A percentile compares a stretch with the other conserved stretches of the same genome.
Conservation (phyloP, 2,797 vertebrate genomes). For the Semotilus atromaculatus region DNA sequence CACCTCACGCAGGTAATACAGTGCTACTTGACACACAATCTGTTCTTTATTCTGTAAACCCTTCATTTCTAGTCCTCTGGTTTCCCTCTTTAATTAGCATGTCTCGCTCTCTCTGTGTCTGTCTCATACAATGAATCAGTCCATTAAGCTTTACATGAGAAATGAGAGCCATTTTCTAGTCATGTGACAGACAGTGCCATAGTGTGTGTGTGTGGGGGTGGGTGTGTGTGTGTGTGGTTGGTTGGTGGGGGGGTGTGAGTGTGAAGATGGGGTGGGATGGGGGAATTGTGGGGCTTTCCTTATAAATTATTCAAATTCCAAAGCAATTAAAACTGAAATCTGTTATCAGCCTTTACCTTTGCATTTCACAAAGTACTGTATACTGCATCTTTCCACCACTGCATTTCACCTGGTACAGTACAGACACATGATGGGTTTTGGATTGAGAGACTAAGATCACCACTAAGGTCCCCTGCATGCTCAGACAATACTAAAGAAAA, state of each 20-base stretch:
- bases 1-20: background rate
- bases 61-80: conserved; percentile 20
- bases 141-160: conserved; percentile 41
- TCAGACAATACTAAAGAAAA: background rate
- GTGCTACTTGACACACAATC: background rate
- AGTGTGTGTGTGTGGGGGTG: too few species aligned
- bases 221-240: too few species aligned
- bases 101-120: conserved; percentile 3
- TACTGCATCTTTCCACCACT: conserved; percentile 8
- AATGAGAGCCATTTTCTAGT: conserved; percentile 31
- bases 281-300: conserved; percentile 68
- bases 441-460: background rate
- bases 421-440: background rate
- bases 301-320: conserved; percentile 82
- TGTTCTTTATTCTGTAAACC: conserved; percentile 20
- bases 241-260: rapidly evolving
- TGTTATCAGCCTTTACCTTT: conserved; percentile 72
- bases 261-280: conserved; percentile 38
- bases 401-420: conserved; percentile 4
- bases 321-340: conserved; percentile 77
- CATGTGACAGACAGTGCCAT: conserved; percentile 22
- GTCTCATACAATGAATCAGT: conserved; percentile 23
- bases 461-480: background rate
- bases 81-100: conserved; percentile 38
- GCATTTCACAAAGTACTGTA: conserved; percentile 13